These are phyloP conservation scores for Criorhina ranunculi DNA, from an alignment of 2,888 invertebrate species.

Conservation along the genomic window DNA sequence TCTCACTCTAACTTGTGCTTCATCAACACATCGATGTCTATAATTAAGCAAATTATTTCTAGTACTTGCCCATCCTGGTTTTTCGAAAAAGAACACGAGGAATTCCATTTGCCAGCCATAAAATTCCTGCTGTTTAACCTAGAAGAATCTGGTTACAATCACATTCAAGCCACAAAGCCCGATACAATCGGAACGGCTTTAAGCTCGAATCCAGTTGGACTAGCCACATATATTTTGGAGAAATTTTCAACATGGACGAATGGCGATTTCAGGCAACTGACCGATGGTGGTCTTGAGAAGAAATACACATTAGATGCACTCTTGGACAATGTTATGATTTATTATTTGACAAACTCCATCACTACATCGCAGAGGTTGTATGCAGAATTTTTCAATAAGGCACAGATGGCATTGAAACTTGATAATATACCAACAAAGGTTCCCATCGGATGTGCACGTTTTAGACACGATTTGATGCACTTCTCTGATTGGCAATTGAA, in stretches of 20 bases:
- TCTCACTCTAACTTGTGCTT: conserved; percentile 87
- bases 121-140: conserved; percentile 76
- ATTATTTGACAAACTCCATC: conserved; percentile 91
- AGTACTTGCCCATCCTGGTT: conserved; percentile 86
- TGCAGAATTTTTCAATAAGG: conserved; percentile 86
- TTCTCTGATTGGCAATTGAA: conserved; percentile 78
- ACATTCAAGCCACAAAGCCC: conserved; percentile 93
- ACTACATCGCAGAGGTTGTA: conserved; percentile 91
- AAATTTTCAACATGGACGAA: conserved; percentile 93
- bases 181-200: conserved; percentile 91
- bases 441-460: conserved; percentile 81
- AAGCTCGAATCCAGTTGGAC: conserved; percentile 90
- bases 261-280: conserved; percentile 83
- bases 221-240: conserved; percentile 93
- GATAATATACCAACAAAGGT: conserved; percentile 81
- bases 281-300: conserved; percentile 88
- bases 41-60: conserved; percentile 83
- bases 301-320: conserved; percentile 88
- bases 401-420: conserved; percentile 80
- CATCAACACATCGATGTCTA: conserved; percentile 77
- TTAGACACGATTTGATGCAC: conserved; percentile 81
- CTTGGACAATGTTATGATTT: conserved; percentile 93
- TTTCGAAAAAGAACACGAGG: conserved; percentile 84
- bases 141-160: conserved; percentile 86
- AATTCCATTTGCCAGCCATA: conserved; percentile 82